Conservation (phyloP, 1,140 invertebrate species). For the Neuroterus valhalla region DNA sequence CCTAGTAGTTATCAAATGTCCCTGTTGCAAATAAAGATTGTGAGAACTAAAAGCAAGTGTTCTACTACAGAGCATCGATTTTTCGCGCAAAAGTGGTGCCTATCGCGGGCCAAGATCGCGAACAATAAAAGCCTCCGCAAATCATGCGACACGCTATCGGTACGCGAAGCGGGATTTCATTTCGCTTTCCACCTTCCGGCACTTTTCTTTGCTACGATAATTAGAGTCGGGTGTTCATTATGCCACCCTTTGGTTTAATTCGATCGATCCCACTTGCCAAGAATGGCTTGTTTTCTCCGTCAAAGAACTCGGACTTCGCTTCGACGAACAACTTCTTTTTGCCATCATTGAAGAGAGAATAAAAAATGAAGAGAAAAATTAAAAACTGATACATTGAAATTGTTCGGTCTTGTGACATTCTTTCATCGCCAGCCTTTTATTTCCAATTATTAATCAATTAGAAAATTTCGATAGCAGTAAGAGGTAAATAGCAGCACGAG, state of each 20-base stretch:
- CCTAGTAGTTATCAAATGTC: no score
- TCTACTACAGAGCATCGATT: background rate
- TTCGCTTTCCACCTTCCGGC: constrained; percentile 16
- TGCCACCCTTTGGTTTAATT: constrained; percentile 27
- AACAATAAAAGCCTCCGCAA: constrained; percentile 27
- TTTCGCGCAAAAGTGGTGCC: background rate
- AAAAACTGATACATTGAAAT: no score
- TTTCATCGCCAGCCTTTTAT: no score
- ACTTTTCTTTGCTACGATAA: background rate
- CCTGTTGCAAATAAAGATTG: no score
- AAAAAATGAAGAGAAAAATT: background rate
- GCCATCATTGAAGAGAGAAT: background rate
- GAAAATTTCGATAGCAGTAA: no score
- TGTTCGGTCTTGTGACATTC: no score
- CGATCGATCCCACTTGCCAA: constrained; percentile 13
- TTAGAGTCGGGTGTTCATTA: constrained; percentile 28
- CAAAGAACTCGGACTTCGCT: background rate
- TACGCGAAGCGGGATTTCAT: constrained; percentile 25
- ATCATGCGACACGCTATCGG: constrained; percentile 30
- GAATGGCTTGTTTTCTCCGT: background rate
- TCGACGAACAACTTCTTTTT: constrained; percentile 13
- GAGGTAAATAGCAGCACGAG: no score
- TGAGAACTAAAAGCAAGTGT: no score
- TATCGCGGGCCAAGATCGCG: constrained; percentile 24
- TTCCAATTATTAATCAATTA: no score